Evolutionary conservation across 1,140 invertebrate species (phyloP).

Genomic region (Rhizoglyphus robini): DNA sequence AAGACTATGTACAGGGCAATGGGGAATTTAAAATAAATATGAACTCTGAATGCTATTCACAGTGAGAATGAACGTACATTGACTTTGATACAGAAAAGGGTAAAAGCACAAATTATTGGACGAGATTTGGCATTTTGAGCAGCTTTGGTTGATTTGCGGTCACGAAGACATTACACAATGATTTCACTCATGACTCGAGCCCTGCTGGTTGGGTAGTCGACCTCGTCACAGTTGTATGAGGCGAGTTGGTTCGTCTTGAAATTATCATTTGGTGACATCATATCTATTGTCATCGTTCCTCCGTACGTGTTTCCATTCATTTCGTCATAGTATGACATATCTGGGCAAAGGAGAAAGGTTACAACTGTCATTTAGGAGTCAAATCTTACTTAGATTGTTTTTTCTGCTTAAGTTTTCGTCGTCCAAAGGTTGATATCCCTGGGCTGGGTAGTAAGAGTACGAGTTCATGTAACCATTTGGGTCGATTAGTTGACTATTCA

Average conservation of each 20-base stretch:
- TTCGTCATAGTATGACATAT: conserved; percentile 81
- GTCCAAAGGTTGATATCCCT: conserved; percentile 27
- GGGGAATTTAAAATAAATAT: too few species aligned
- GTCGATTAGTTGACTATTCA: conserved; percentile 19
- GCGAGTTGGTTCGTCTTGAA: background rate
- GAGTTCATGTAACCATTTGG: conserved; percentile 28
- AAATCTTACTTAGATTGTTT: conserved; percentile 28
- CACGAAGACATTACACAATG: conserved; percentile 55
- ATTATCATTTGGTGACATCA: conserved; percentile 76
- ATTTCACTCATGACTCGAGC: conserved; percentile 80
- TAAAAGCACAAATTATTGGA: background rate
- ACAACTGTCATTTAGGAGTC: background rate
- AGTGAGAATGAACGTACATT: background rate
- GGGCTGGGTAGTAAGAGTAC: conserved; percentile 16
- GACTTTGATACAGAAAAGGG: background rate
- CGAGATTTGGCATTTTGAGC: background rate
- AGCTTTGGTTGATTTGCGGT: background rate
- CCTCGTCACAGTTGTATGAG: background rate
- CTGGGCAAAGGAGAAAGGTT: conserved; percentile 36
- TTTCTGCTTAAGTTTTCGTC: conserved; percentile 28
- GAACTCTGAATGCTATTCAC: too few species aligned
- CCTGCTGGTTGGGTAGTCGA: conserved; percentile 39
- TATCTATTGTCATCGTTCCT: conserved; percentile 52
- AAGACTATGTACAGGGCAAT: too few species aligned
- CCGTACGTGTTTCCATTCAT: conserved; percentile 59